Base-by-base conservation (phyloP, 2,797 vertebrate species). In the Lemur catta region DNA sequence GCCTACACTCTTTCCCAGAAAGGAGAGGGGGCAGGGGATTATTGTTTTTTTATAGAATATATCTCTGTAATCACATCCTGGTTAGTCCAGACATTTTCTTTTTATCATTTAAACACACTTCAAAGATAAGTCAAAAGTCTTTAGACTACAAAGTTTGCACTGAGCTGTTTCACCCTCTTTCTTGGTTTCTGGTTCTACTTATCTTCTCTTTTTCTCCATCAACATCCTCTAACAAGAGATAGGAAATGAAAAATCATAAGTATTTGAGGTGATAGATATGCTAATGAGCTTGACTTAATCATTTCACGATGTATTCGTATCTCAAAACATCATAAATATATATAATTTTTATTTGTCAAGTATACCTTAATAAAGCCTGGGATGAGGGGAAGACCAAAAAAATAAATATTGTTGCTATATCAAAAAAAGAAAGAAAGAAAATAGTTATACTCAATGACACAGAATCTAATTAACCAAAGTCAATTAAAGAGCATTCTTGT, bases 71-170 rank as follows among this genome's bases (percentile, higher is more conserved):
- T 67, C 81, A 67, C 84, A 61, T 3, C n/a, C 38, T 59, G 48
- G 41, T 89, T 65, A 78, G 26, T 72, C 7, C 11, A 96, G 48
- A 65, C 6, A 1, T 90, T 94, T 88, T 84, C 9, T 92, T 88
- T 88, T 96, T 88, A 65, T 85, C 59, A 26, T 69, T 94, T 75
- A 84, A 80, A 57, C 80, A 55, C n/a, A 69, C 17, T 88, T 97
- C 35, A 80, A 93, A 92, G 30, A 80, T 84, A 90, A 92, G 20
- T 93, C 43, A 85, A 61, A 85, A 61, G 33, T 85, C n/a, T 81
- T 94, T 46, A 80, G 38, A 84, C 18, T 74, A 72, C 22, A 76
- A 81, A 85, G 28, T 89, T 76, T 89, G 4, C n/a, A 72, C 50
- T 91, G 30, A 91, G 35, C 7, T 91, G 13, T 55, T 81, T 84